Percentiles rank a stretch among this genome's conserved stretches.
Evolutionary conservation across 2,797 vertebrate genomes (phyloP).

Genomic region (Rhinichthys osculus): DNA sequence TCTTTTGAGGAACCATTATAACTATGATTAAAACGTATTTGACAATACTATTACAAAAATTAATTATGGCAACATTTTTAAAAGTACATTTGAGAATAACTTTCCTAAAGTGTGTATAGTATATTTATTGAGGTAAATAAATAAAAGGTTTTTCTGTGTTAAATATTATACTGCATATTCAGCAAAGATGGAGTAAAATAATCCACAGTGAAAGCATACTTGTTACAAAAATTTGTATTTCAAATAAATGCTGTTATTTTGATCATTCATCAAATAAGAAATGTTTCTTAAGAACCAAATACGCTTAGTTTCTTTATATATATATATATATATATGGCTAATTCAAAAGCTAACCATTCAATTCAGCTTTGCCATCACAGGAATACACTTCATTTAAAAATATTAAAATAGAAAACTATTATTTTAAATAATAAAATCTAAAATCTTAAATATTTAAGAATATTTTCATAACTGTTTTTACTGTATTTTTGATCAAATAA

Average conservation of each 20-base stretch:
- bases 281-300: neutral
- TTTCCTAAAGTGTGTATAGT: neutral
- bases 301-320: too few species aligned
- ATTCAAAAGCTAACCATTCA: neutral
- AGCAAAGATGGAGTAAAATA: neutral
- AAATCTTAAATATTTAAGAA: neutral
- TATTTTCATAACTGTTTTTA: neutral
- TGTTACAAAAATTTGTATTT: too few species aligned
- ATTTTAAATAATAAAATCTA: neutral
- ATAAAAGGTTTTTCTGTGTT: neutral
- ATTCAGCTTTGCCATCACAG: neutral
- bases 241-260: neutral
- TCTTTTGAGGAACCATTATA: neutral
- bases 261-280: neutral
- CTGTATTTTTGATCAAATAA: neutral
- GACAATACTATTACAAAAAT: neutral
- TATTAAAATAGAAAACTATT: neutral
- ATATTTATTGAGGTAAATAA: neutral
- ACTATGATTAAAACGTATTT: neutral
- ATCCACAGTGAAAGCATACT: neutral
- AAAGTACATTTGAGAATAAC: neutral
- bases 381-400: neutral
- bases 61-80: neutral
- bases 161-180: too few species aligned
- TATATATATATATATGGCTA: neutral